Conservation (phyloP, 2,113 vertebrate species). For the Callopanchax toddi region DNA sequence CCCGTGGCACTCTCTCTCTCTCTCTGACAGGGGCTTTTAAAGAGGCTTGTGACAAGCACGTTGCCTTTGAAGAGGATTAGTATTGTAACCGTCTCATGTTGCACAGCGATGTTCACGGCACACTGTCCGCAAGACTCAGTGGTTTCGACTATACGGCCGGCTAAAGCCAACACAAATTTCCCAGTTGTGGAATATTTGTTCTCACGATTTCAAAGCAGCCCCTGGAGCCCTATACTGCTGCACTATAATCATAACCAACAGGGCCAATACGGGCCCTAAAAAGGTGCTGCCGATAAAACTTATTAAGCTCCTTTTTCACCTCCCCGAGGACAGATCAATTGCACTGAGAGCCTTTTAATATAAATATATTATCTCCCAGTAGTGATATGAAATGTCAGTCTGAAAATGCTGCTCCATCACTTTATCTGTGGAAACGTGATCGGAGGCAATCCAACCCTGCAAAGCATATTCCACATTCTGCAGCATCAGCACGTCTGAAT, state of each 20-base stretch:
- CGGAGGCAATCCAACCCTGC: conserved; percentile 49
- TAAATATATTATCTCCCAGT: conserved; percentile 66
- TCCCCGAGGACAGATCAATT: conserved; percentile 72
- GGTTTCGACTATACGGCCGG: conserved; percentile 41
- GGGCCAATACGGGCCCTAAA: conserved; percentile 38
- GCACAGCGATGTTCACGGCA: conserved; percentile 59
- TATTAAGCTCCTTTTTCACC: conserved; percentile 57
- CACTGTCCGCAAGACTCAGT: conserved; percentile 43
- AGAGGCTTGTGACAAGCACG: conserved; percentile 59
- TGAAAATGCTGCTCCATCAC: conserved; percentile 55
- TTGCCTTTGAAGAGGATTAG: conserved; percentile 72
- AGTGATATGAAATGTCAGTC: conserved; percentile 70
- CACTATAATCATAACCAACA: conserved; percentile 55
- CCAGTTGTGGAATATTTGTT: conserved; percentile 65
- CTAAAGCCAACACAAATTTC: conserved; percentile 46
- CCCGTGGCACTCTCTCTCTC: conserved; percentile 61
- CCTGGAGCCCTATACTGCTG: conserved; percentile 57
- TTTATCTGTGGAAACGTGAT: conserved; percentile 70
- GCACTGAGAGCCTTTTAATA: conserved; percentile 71
- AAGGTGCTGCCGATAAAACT: conserved; percentile 57
- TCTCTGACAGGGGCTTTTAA: conserved; percentile 66
- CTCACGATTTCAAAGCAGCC: conserved; percentile 69
- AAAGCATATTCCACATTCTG: conserved; percentile 46
- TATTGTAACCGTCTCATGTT: conserved; percentile 71
- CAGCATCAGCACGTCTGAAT: conserved; percentile 38